These are phyloP conservation scores for Gracilinanus agilis DNA, from an alignment of 2,113 vertebrate species.

Conservation along the genomic window DNA sequence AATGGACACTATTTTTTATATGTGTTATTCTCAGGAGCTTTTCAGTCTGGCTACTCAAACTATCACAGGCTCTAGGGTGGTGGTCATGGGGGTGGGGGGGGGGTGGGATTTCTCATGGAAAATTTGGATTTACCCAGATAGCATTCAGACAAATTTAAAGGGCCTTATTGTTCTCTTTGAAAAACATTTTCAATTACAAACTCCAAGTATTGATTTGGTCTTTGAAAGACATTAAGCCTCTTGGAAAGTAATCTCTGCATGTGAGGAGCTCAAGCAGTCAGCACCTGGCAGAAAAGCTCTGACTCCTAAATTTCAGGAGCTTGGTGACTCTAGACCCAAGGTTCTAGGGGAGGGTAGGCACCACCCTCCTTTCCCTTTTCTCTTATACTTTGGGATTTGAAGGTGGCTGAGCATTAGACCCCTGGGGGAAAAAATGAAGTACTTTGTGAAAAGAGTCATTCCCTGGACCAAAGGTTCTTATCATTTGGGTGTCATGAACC, in stretches of 20 bases:
- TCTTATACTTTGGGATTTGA: background rate
- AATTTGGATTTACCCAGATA: conserved; percentile 3
- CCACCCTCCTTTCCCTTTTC: background rate
- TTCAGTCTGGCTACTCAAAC: background rate
- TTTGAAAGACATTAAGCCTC: conserved; percentile 49
- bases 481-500: background rate
- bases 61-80: too few species aligned
- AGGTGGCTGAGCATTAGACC: background rate
- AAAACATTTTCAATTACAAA: conserved; percentile 54
- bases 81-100: background rate
- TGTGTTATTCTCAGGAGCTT: background rate
- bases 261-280: background rate
- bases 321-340: background rate
- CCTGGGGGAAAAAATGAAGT: background rate
- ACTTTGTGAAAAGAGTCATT: background rate
- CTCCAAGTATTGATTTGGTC: conserved; percentile 37
- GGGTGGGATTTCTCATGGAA: background rate
- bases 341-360: background rate
- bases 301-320: background rate
- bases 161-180: background rate
- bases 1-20: background rate
- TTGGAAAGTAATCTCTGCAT: conserved; percentile 56
- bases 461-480: background rate
- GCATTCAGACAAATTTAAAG: conserved; percentile 53
- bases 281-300: background rate